phyloP scores from a whole-genome alignment of 2,888 invertebrate species.

The Campoplex capitator region DNA sequence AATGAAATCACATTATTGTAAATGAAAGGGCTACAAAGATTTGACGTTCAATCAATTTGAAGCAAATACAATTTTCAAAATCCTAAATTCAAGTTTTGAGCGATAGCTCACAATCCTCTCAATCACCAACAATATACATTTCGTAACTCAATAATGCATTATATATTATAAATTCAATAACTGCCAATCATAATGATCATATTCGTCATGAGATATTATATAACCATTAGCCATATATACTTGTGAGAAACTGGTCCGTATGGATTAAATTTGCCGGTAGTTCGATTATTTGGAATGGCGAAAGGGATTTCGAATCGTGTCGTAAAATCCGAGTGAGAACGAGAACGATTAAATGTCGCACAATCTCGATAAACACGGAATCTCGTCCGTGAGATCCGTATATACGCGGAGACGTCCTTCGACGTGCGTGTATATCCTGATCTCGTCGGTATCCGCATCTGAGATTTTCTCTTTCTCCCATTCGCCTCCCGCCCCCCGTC shows the following conservation, averaged over 20 bases:
- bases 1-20: background rate
- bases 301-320: background rate
- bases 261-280: background rate
- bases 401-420: conserved; percentile 37
- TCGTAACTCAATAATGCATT: too few species aligned
- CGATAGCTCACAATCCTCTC: too few species aligned
- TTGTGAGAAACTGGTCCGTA: too few species aligned
- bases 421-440: conserved; percentile 28
- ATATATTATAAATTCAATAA: too few species aligned
- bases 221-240: too few species aligned
- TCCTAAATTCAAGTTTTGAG: too few species aligned
- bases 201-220: too few species aligned
- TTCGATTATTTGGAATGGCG: background rate
- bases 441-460: conserved; percentile 31
- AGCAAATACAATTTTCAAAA: too few species aligned
- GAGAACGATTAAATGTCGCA: background rate
- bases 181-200: too few species aligned
- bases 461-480: conserved; percentile 13
- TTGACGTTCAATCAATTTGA: too few species aligned
- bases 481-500: background rate
- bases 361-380: conserved; percentile 33
- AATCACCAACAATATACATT: too few species aligned
- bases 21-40: too few species aligned
- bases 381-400: conserved; percentile 48
- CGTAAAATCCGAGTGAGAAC: conserved; percentile 11